phyloP scores from a whole-genome alignment of 1,140 invertebrate species.

The Phthorimaea operculella region DNA sequence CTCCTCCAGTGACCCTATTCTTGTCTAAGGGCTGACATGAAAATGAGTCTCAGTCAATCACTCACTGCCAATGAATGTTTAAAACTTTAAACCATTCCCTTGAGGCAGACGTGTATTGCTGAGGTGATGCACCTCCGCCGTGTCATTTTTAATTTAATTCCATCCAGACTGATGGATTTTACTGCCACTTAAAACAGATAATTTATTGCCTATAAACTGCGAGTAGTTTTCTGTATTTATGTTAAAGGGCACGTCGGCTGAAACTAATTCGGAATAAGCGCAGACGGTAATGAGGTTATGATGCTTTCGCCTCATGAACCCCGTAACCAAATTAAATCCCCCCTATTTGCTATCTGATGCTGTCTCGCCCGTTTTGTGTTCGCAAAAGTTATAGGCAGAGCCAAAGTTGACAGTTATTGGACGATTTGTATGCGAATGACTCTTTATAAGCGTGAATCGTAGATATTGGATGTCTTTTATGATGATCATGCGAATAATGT shows the following conservation, averaged over 20 bases:
- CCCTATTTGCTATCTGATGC: neutral
- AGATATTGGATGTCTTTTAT: slow-evolving; percentile 1
- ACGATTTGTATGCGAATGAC: neutral
- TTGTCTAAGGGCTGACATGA: neutral
- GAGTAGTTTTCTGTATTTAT: neutral
- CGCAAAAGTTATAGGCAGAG: neutral
- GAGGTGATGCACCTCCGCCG: neutral
- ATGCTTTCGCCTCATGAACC: neutral
- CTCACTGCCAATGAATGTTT: neutral
- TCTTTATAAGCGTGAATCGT: neutral
- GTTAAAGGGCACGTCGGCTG: neutral
- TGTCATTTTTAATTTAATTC: slow-evolving; percentile 3
- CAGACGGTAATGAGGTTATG: neutral
- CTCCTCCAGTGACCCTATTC: neutral
- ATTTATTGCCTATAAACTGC: slow-evolving; percentile 1
- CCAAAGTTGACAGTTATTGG: slow-evolving; percentile 1
- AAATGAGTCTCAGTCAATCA: neutral
- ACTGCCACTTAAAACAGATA: slow-evolving; percentile 1
- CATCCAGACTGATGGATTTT: neutral
- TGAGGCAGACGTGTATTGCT: neutral
- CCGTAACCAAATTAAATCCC: neutral
- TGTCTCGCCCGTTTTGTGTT: neutral
- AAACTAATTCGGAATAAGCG: neutral
- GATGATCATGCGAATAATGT: neutral
- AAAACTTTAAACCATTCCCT: no score